Evolutionary conservation across 1,140 invertebrate species (phyloP).

Genomic region (Delia radicum): DNA sequence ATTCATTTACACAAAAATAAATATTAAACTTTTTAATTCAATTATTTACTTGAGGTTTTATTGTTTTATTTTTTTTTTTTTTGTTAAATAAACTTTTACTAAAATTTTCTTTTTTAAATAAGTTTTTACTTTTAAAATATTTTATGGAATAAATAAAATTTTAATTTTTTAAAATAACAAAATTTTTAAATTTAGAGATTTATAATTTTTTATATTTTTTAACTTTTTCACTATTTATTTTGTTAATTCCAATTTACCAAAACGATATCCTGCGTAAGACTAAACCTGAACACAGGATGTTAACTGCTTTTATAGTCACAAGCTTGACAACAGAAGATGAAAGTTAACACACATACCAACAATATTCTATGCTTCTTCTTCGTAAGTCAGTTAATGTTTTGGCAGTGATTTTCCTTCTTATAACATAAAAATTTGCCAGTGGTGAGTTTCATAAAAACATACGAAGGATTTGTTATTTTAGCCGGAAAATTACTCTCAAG

Average conservation of each 20-base stretch:
- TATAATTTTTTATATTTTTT: background rate
- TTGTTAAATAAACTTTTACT: background rate
- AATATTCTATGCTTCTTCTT: background rate
- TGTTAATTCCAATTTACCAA: background rate
- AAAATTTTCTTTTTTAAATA: background rate
- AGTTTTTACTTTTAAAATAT: background rate
- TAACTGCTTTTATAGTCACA: slow-evolving; percentile 2
- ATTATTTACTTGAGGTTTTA: no score
- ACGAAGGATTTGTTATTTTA: background rate
- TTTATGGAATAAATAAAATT: no score
- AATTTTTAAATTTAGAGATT: background rate
- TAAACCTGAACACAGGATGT: background rate
- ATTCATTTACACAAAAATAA: no score
- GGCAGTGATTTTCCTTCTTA: background rate
- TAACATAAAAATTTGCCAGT: background rate
- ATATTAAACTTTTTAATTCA: no score
- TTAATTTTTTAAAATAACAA: background rate
- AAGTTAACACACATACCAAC: background rate
- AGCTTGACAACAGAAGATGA: slow-evolving; percentile 13
- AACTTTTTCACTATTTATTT: background rate
- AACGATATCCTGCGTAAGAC: background rate
- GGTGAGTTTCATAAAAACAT: background rate
- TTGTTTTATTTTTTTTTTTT: background rate
- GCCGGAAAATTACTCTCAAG: background rate
- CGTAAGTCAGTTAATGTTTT: background rate